Percentiles rank a stretch among this genome's conserved stretches.
These are phyloP conservation scores for Drosophila nigromelanica DNA, from an alignment of 1,140 invertebrate species.

Conservation along the genomic window DNA sequence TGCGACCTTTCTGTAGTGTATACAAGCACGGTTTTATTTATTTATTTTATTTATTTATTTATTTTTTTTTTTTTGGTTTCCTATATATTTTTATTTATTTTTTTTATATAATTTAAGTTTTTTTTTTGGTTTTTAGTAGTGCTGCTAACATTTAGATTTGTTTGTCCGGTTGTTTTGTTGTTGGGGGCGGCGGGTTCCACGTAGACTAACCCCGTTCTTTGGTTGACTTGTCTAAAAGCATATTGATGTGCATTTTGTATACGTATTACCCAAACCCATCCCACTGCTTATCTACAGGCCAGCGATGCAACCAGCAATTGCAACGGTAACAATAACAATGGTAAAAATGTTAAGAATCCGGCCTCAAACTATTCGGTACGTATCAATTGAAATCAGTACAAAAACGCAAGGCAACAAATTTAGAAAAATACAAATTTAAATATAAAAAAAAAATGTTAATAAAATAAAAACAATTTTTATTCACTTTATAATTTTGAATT, in stretches of 20 bases:
- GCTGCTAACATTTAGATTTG: slow-evolving; percentile 21
- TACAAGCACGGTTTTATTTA: slow-evolving; percentile 17
- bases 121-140: slow-evolving; percentile 25
- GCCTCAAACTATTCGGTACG: slow-evolving; percentile 84
- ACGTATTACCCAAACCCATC: slow-evolving; percentile 69
- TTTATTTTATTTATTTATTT: slow-evolving; percentile 1
- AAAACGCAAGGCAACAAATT: slow-evolving; percentile 46
- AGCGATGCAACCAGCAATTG: slow-evolving; percentile 82
- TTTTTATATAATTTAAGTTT: neutral
- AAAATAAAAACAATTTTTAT: slow-evolving; percentile 25
- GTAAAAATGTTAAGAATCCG: slow-evolving; percentile 84
- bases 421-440: slow-evolving; percentile 18
- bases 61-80: neutral
- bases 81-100: neutral
- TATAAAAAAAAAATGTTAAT: slow-evolving; percentile 37
- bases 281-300: slow-evolving; percentile 84
- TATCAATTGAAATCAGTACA: slow-evolving; percentile 84
- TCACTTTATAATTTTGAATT: slow-evolving; percentile 33
- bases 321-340: slow-evolving; percentile 73
- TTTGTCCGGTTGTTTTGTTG: slow-evolving; percentile 17
- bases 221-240: slow-evolving; percentile 30
- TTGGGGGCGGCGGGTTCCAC: slow-evolving; percentile 3
- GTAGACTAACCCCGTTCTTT: slow-evolving; percentile 60
- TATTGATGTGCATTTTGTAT: slow-evolving; percentile 57
- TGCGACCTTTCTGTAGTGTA: slow-evolving; percentile 35